Evolutionary conservation across 1,140 invertebrate genomes (phyloP).

Genomic region (Scaptomyza pallida): DNA sequence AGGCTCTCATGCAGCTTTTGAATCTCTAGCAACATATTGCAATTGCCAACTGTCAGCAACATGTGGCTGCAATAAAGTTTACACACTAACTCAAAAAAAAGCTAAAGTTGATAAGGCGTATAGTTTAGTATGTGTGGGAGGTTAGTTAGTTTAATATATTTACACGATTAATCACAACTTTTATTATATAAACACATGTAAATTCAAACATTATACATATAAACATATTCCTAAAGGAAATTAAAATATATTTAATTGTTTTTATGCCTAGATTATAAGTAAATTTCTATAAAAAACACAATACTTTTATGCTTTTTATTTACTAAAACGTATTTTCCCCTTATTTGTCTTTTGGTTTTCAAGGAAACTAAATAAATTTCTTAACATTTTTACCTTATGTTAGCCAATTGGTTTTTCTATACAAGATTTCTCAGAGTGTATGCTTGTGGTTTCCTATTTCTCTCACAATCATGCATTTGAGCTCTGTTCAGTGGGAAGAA

Average conservation of each 20-base stretch:
- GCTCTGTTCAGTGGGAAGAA: conserved; percentile 48
- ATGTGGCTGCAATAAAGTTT: conserved; percentile 16
- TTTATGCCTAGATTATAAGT: too few species aligned
- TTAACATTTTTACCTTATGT: conserved; percentile 3
- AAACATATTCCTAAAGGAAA: not conserved
- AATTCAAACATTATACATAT: not conserved
- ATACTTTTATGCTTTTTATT: not conserved
- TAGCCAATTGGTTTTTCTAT: conserved; percentile 19
- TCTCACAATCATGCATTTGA: conserved; percentile 54
- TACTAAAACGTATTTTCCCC: not conserved
- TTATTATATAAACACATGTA: too few species aligned
- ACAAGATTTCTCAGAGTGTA: conserved; percentile 25
- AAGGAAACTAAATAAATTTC: not conserved
- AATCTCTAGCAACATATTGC: conserved; percentile 25
- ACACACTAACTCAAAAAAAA: conserved; percentile 1
- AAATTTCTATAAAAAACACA: not conserved
- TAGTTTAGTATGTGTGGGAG: not conserved
- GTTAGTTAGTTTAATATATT: not conserved
- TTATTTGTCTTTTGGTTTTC: not conserved
- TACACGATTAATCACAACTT: too few species aligned
- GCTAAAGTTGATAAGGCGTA: not conserved
- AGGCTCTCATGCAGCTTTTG: conserved; percentile 29
- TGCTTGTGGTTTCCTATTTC: conserved; percentile 3
- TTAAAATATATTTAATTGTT: not conserved
- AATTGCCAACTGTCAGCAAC: conserved; percentile 17